These are phyloP conservation scores for Eulemur macaco DNA, from an alignment of 2,113 vertebrate genomes.

Conservation along the genomic window DNA sequence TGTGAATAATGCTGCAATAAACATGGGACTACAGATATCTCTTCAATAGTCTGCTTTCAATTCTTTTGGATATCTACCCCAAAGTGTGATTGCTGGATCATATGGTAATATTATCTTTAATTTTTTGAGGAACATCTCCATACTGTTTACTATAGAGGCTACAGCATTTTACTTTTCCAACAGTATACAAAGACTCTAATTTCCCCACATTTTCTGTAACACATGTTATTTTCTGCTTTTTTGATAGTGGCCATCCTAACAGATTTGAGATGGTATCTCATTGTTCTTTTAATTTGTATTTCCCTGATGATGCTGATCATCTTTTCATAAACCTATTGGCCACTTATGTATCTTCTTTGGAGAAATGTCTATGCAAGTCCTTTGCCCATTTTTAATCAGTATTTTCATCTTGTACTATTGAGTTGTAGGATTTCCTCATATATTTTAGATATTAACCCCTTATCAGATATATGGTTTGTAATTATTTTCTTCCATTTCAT, in stretches of 20 bases:
- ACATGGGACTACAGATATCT: not conserved
- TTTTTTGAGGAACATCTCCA: not conserved
- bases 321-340: not conserved
- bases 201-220: not conserved
- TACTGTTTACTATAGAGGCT: not conserved
- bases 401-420: not conserved
- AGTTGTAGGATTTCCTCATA: not conserved
- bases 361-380: not conserved
- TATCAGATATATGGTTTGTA: not conserved
- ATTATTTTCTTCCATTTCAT: not conserved
- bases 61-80: not conserved
- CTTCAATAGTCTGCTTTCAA: not conserved
- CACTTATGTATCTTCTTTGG: not conserved
- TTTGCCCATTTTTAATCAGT: not conserved
- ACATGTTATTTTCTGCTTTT: not conserved
- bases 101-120: not conserved
- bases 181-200: not conserved
- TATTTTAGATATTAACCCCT: not conserved
- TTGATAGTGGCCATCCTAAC: not conserved
- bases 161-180: not conserved
- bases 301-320: not conserved
- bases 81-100: not conserved
- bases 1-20: not conserved
- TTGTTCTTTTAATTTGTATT: not conserved
- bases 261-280: not conserved